Conservation (phyloP, 2,113 vertebrate species). For the Seriola rivoliana region DNA sequence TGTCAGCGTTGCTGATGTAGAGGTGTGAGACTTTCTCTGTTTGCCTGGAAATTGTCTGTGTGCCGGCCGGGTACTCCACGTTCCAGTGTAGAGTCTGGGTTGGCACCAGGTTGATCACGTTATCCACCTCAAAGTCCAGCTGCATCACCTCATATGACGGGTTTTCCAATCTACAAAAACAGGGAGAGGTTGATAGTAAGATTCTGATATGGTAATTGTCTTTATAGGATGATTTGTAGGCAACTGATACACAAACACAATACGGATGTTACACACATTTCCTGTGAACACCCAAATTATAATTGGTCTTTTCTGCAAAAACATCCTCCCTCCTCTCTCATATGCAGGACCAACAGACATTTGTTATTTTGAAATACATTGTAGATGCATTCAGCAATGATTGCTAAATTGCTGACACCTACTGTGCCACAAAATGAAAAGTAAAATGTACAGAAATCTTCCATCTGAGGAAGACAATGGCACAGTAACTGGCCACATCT, state of each 20-base stretch:
- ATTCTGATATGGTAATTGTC: background rate
- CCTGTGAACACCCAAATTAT: background rate
- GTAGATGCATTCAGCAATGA: background rate
- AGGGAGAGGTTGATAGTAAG: background rate
- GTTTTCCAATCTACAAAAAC: slow-evolving; percentile 84
- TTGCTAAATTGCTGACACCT: background rate
- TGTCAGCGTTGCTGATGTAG: slow-evolving; percentile 89
- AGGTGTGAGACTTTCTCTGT: slow-evolving; percentile 87
- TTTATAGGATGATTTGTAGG: background rate
- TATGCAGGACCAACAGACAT: background rate
- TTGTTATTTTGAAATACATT: background rate
- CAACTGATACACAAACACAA: background rate
- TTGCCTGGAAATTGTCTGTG: slow-evolving; percentile 79
- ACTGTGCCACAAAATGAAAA: background rate
- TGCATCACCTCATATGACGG: slow-evolving; percentile 92
- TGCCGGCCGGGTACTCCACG: slow-evolving; percentile 87
- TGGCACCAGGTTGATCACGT: slow-evolving; percentile 87
- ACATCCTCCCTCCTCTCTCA: background rate
- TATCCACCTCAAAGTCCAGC: slow-evolving; percentile 93
- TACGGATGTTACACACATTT: background rate
- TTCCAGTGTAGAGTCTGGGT: slow-evolving; percentile 94
- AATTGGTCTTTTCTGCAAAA: background rate
- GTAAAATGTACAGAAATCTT: background rate
- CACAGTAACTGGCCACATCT: background rate
- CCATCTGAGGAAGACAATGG: background rate